These are phyloP conservation scores for Sesamia nonagrioides DNA, from an alignment of 1,140 invertebrate species.

Conservation along the genomic window DNA sequence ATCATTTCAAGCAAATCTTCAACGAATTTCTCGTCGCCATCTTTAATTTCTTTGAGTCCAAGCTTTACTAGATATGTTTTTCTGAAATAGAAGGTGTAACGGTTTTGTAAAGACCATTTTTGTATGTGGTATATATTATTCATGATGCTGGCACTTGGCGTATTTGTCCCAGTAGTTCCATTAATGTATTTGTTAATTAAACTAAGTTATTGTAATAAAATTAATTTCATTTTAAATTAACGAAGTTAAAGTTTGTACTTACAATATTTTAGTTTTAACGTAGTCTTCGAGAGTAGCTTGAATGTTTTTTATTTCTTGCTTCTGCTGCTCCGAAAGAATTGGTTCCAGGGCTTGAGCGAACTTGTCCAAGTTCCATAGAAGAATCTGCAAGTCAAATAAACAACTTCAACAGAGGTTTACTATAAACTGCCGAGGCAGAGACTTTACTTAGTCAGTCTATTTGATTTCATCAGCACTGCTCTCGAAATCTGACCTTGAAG, in stretches of 20 bases:
- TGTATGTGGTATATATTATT: no score
- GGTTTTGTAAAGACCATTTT: no score
- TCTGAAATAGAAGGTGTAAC: constrained; percentile 54
- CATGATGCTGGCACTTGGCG: no score
- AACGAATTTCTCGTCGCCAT: constrained; percentile 79
- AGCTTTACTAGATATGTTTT: constrained; percentile 79
- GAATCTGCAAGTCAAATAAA: constrained; percentile 79
- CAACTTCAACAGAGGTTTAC: not conserved
- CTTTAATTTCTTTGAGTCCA: constrained; percentile 73
- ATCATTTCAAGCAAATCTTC: constrained; percentile 88
- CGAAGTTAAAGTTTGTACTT: constrained; percentile 45
- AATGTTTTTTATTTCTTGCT: constrained; percentile 70
- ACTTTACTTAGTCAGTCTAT: no score
- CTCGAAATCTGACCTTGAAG: no score
- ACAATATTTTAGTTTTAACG: constrained; percentile 76
- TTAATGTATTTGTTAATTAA: no score
- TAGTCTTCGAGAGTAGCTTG: constrained; percentile 67
- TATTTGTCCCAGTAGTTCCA: no score
- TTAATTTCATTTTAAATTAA: not conserved
- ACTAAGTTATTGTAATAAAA: no score
- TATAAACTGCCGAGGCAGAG: no score
- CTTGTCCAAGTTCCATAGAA: constrained; percentile 89
- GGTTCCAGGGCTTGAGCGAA: constrained; percentile 87
- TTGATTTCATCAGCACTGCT: no score
- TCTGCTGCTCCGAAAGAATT: constrained; percentile 81